Evolutionary conservation across 2,888 invertebrate genomes (phyloP).

Genomic region (Drosophila eohydei): DNA sequence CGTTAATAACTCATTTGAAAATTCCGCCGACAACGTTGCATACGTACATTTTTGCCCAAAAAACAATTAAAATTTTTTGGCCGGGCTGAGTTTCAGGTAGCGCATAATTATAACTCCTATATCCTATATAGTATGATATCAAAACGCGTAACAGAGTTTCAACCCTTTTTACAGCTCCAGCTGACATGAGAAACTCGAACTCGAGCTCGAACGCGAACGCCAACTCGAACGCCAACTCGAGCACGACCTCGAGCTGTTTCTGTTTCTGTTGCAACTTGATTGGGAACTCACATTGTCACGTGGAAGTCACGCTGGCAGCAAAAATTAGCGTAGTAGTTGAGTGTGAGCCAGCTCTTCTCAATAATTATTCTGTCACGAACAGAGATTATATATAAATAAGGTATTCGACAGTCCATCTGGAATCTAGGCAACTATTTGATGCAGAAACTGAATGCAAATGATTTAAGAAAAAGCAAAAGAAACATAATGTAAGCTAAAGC

Average conservation of each 20-base stretch:
- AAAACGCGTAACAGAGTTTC: slow-evolving; percentile 41
- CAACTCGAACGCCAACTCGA: not conserved
- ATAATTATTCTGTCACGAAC: slow-evolving; percentile 75
- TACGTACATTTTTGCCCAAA: slow-evolving; percentile 59
- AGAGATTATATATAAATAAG: slow-evolving; percentile 30
- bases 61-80: slow-evolving; percentile 82
- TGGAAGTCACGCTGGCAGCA: slow-evolving; percentile 25
- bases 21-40: slow-evolving; percentile 77
- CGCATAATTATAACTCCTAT: slow-evolving; percentile 59
- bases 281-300: slow-evolving; percentile 25
- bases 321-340: slow-evolving; percentile 5
- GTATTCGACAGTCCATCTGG: not conserved
- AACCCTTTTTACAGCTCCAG: slow-evolving; percentile 53
- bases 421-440: slow-evolving; percentile 14
- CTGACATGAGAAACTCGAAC: slow-evolving; percentile 1
- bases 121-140: slow-evolving; percentile 38
- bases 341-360: slow-evolving; percentile 32
- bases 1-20: slow-evolving; percentile 83
- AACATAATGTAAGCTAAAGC: not conserved
- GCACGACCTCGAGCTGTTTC: not conserved
- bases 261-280: slow-evolving; percentile 25
- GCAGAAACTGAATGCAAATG: not conserved
- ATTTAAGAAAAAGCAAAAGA: too few species aligned
- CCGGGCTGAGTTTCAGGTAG: slow-evolving; percentile 51
- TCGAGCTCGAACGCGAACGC: not conserved